Base-by-base conservation (phyloP, 92 coral and sea anemone genomes). In the Chrysogorgia sp. region DNA sequence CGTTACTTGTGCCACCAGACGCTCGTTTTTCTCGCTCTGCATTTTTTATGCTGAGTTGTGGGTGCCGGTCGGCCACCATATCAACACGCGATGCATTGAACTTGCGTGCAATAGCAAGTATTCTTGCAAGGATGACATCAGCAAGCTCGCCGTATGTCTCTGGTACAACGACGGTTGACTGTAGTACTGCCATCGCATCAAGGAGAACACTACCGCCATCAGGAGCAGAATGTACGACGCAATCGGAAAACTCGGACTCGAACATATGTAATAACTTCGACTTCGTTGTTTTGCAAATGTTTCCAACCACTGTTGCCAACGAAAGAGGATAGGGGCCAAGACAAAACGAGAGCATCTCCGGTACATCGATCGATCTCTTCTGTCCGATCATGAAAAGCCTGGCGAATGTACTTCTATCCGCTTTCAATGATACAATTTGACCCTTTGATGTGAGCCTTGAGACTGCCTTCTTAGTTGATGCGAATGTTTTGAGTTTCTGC, bases 31-130 rank as follows among this genome's bases (percentile, higher is more conserved):
- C 60, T 70, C 76, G 28, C 28, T 68, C 75, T 68, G 75, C 58
- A 68, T 68, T 68, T 47, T 68, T 68, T 22, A 70, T 70, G 60
- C 76, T 48, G 21, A 8, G 76, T 32, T 45, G 37, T 22, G 62
- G 76, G 61, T 85, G 85, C 40, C 79, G 82, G 56, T 88, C 89
- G 23, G 84, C 80, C 22, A 88, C 89, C 32, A 81, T 63, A 52
- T 88, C 92, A 25, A 88, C 70, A 25, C 87, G 70, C 17, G 76
- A 70, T 28, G 76, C 76, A 3, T 70, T 70, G 61, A 70, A 70
- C 61, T 47, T 70, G 76, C 76, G 61, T 22, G 76, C 76, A 7
- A 49, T 28, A 45, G 76, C 76, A 34, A 70, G 40, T 45, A 70
- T 37, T 70, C 76, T 23, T 9, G 61, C 60, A 70, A 70, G 76